phyloP scores from a whole-genome alignment of 2,888 invertebrate genomes.

The Drosophila leonis region DNA sequence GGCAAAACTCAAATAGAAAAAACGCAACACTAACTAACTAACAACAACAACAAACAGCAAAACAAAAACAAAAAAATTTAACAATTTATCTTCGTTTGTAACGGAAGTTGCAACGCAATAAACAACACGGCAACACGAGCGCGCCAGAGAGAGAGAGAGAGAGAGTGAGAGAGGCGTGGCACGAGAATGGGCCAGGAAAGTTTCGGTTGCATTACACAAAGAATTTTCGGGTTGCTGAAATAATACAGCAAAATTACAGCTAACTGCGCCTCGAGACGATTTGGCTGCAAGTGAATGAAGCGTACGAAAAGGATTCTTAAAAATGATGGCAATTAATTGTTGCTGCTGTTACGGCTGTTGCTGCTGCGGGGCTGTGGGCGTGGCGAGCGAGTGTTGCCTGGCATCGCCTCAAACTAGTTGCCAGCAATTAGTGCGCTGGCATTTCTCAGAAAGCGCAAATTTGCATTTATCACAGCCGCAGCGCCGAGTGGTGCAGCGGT shows the following conservation, averaged over 20 bases:
- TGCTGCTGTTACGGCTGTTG: constrained; percentile 44
- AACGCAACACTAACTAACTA: constrained; percentile 39
- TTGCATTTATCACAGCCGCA: constrained; percentile 52
- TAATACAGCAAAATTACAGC: constrained; percentile 51
- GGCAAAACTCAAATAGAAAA: constrained; percentile 44
- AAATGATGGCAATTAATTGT: constrained; percentile 73
- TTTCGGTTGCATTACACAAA: constrained; percentile 61
- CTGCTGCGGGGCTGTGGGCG: constrained; percentile 38
- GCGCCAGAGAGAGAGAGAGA: neutral
- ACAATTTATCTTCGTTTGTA: constrained; percentile 79
- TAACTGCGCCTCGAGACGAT: constrained; percentile 44
- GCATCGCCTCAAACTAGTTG: constrained; percentile 34
- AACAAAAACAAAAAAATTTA: constrained; percentile 39
- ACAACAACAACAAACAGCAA: constrained; percentile 23
- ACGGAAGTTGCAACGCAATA: constrained; percentile 79
- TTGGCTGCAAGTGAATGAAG: constrained; percentile 49
- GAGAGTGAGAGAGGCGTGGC: constrained; percentile 30
- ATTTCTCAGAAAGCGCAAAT: constrained; percentile 43
- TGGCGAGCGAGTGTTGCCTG: constrained; percentile 10
- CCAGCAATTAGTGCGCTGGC: constrained; percentile 53
- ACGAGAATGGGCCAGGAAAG: constrained; percentile 37
- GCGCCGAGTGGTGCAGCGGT: neutral
- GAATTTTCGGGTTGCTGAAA: constrained; percentile 53
- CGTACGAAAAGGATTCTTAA: constrained; percentile 68
- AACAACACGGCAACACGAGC: constrained; percentile 63